Base-by-base conservation (phyloP, 2,797 vertebrate species). In the Chlorospingus semifuscus region DNA sequence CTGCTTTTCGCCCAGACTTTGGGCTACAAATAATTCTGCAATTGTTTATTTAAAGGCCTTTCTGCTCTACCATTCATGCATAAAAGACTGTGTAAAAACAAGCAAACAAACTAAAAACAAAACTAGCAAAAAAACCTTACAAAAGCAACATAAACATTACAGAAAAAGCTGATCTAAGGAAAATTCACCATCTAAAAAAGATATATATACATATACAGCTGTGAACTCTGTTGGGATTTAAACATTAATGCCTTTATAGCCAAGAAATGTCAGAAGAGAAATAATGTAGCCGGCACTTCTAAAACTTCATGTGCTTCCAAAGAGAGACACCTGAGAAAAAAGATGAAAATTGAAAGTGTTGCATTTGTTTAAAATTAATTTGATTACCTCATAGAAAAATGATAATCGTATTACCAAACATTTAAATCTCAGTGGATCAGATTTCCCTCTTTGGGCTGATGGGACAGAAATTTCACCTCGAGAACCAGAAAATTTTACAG, bases 161-260 rank as follows among this genome's bases (percentile, higher is more conserved):
- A 23, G 32, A 27, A 78, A 88, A 75, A 79, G 2, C 8, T 68
- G 64, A 47, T 39, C 18, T n/a, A 44, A 60, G 26, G 23, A 52
- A 87, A 50, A 55, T 18, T 63, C 15, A 63, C 12, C 15, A 32
- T 34, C 10, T 71, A 61, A 32, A 27, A 53, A 41, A 15, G 2
- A 4, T 19, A 7, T 30, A 41, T 46, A 4, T 29, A n/a, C 2
- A 12, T 10, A 17, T 3, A 41, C 4, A 70, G 5, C 4, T 36
- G 9, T 46, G 32, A 47, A 12, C 4, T 55, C 30, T 47, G 9
- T 22, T 55, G 32, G 5, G 18, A 52, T 77, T 77, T 77, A 63
- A 19, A 47, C 12, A 37, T 42, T 12, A 21, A 12, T 46, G 36
- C 5, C 20, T 46, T 74, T 50, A 24, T 12, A 53, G 11, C 22